Conservation (phyloP, 2,113 vertebrate genomes). For the Chaetodon trifascialis region DNA sequence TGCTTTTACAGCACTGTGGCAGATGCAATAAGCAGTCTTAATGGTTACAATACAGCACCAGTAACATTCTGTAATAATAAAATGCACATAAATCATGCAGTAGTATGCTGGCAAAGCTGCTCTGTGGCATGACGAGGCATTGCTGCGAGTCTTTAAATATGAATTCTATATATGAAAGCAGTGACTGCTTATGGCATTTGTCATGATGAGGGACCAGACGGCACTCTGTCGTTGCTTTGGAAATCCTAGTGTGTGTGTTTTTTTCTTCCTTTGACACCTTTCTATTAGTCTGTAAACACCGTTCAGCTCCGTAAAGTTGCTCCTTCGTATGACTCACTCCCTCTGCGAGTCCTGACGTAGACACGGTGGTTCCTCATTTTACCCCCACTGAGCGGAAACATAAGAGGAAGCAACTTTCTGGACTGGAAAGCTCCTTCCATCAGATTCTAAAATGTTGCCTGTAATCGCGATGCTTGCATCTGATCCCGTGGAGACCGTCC, state of each 20-base stretch:
- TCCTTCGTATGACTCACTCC: conserved; percentile 9
- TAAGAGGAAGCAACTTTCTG: conserved; percentile 59
- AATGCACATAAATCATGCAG: conserved; percentile 73
- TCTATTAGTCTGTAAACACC: conserved; percentile 47
- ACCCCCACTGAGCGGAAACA: conserved; percentile 21
- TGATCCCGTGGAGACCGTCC: conserved; percentile 25
- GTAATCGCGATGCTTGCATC: conserved; percentile 48
- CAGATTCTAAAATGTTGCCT: conserved; percentile 50
- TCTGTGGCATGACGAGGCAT: conserved; percentile 39
- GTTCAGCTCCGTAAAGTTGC: conserved; percentile 39
- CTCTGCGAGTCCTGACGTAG: background rate
- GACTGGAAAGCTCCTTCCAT: conserved; percentile 15
- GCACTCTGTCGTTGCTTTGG: conserved; percentile 64
- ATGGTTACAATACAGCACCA: conserved; percentile 52
- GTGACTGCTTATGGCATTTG: conserved; percentile 40
- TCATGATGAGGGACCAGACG: conserved; percentile 36
- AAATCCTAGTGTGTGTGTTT: conserved; percentile 67
- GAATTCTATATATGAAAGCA: conserved; percentile 49
- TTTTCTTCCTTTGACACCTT: background rate
- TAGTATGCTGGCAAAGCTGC: conserved; percentile 55
- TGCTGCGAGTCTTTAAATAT: conserved; percentile 52
- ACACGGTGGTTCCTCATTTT: conserved; percentile 39
- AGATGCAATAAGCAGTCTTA: conserved; percentile 47
- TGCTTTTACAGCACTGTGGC: conserved; percentile 30
- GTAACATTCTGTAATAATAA: conserved; percentile 56